These are phyloP conservation scores for Cremastinae sp. DNA, from an alignment of 2,888 invertebrate genomes.

Conservation along the genomic window DNA sequence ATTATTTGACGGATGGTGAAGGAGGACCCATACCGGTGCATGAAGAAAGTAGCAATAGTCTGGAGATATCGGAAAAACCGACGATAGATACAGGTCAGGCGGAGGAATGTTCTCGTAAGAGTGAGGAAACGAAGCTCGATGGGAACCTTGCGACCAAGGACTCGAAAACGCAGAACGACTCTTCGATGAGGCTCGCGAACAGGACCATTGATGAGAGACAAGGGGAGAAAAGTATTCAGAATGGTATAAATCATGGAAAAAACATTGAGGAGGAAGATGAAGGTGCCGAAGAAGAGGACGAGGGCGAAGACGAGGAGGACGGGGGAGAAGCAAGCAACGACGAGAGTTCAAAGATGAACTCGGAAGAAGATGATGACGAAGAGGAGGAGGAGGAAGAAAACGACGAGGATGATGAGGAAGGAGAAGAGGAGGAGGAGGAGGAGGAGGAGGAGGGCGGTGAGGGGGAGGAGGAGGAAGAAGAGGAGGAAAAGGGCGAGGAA, in stretches of 20 bases:
- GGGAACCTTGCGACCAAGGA: slow-evolving; percentile 68
- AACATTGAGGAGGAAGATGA: slow-evolving; percentile 61
- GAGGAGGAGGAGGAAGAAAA: slow-evolving; percentile 55
- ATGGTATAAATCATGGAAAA: slow-evolving; percentile 65
- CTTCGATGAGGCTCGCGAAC: slow-evolving; percentile 66
- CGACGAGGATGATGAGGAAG: slow-evolving; percentile 49
- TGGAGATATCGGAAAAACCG: slow-evolving; percentile 82
- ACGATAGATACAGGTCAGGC: slow-evolving; percentile 82
- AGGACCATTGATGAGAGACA: slow-evolving; percentile 69
- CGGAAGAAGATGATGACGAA: slow-evolving; percentile 62
- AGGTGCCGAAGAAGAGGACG: slow-evolving; percentile 64
- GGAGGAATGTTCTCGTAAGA: slow-evolving; percentile 68
- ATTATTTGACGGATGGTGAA: slow-evolving; percentile 87
- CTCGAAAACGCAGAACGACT: slow-evolving; percentile 68
- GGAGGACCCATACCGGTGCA: slow-evolving; percentile 83
- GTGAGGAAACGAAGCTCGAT: slow-evolving; percentile 62
- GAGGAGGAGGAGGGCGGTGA: no score
- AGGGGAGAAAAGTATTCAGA: slow-evolving; percentile 69
- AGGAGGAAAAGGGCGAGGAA: slow-evolving; percentile 65
- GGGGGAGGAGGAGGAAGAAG: slow-evolving; percentile 49
- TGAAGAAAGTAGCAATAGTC: slow-evolving; percentile 86
- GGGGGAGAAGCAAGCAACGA: slow-evolving; percentile 61
- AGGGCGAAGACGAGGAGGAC: slow-evolving; percentile 55
- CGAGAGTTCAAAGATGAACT: slow-evolving; percentile 59
- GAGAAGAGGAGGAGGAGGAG: slow-evolving; percentile 60